Percentiles rank a stretch among this genome's conserved stretches.
Conservation (phyloP, 2,113 vertebrate species). For the Smithornis capensis region DNA sequence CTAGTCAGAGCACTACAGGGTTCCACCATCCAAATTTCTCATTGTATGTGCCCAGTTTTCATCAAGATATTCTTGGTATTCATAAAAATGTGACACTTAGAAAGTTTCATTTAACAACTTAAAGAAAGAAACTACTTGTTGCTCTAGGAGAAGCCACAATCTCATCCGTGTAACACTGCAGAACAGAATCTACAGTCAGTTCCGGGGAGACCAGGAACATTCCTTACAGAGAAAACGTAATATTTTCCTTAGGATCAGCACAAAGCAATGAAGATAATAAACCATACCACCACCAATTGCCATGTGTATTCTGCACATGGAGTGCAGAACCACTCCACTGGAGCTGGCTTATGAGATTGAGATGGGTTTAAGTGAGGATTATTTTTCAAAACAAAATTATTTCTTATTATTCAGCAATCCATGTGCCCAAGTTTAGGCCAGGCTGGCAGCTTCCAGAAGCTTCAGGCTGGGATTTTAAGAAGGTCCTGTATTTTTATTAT, state of each 20-base stretch:
- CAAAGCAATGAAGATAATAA: neutral
- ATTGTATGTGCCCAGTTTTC: neutral
- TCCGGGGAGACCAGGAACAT: neutral
- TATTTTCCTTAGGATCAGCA: neutral
- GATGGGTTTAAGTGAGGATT: neutral
- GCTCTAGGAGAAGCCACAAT: neutral
- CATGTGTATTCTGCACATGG: rapidly evolving
- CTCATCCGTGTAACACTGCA: neutral
- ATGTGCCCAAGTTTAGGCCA: neutral
- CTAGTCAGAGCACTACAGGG: neutral
- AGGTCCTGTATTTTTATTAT: neutral
- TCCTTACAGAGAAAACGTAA: neutral
- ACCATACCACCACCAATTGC: neutral
- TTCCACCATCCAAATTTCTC: neutral
- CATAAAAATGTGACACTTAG: neutral
- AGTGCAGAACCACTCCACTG: neutral
- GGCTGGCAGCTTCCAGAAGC: neutral
- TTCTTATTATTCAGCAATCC: neutral
- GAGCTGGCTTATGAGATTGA: conserved; percentile 7
- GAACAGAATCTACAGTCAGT: neutral
- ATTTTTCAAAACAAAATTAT: neutral
- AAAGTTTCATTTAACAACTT: neutral
- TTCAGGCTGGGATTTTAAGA: neutral
- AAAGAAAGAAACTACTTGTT: neutral
- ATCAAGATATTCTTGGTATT: neutral